Evolutionary conservation across 2,113 vertebrate genomes (phyloP).

Genomic region (Phrynosoma platyrhinos): DNA sequence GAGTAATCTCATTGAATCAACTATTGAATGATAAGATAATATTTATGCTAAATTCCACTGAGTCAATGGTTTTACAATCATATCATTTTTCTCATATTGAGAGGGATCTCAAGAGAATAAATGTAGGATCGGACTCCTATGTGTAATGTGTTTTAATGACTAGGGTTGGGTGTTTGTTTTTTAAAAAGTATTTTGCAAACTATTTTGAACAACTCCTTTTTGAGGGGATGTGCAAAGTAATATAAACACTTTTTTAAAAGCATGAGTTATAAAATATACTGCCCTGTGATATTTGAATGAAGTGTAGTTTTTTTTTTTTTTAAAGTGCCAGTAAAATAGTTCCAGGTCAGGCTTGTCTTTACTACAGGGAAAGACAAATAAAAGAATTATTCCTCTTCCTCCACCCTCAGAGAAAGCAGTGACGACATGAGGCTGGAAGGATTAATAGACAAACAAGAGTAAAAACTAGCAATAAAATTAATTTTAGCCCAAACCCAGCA

Average conservation of each 20-base stretch:
- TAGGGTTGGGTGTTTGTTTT: not conserved
- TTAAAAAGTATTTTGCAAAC: too few relatives aligned
- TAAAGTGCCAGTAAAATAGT: not conserved
- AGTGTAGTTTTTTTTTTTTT: not conserved
- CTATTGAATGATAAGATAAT: too few relatives aligned
- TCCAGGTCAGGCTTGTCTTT: not conserved
- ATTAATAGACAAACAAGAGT: conserved; percentile 38
- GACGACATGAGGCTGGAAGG: conserved; percentile 7
- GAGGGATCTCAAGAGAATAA: too few relatives aligned
- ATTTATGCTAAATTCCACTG: too few relatives aligned
- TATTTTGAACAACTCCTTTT: not conserved
- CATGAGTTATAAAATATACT: not conserved
- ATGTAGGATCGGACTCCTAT: not conserved
- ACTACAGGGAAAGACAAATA: not conserved
- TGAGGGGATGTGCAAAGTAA: not conserved
- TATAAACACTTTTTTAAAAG: not conserved
- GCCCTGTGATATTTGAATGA: not conserved
- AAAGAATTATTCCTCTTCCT: not conserved
- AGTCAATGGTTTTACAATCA: too few relatives aligned
- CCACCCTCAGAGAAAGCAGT: not conserved
- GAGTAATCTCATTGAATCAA: too few relatives aligned
- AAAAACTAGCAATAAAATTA: conserved; percentile 26
- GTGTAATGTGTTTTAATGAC: not conserved
- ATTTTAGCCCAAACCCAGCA: not conserved
- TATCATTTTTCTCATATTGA: too few relatives aligned